Base-by-base conservation (phyloP, 2,797 vertebrate species). In the Florisuga fusca region DNA sequence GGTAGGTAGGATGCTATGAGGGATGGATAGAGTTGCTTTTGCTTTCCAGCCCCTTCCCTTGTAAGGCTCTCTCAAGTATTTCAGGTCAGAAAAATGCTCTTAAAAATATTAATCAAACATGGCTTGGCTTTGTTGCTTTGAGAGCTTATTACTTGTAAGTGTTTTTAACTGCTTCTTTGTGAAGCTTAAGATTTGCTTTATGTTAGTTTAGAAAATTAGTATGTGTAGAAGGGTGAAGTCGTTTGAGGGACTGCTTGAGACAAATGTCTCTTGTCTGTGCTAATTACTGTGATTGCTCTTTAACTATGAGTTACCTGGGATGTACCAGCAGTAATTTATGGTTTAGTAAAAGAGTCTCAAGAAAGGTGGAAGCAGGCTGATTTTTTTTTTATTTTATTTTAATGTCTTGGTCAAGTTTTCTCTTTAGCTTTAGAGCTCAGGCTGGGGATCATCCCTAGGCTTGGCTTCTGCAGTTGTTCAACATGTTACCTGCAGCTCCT, bases 131-230 rank as follows among this genome's bases (percentile, higher is more conserved):
- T 93, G 68, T 89, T 84, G 53, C 81, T 89, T 31, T 63, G 66
- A 69, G 69, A 86, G 58, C 53, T 84, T 81, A 64, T 23, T 75
- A 31, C 38, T 69, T 94, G 29, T n/a, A n/a, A n/a, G n/a, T 94
- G 59, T 50, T 84, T 93, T 93, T 87, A 94, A 73, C 80, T 33
- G 55, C 67, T 88, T 33, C 54, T 94, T 90, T 92, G 76, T 51
- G 45, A 46, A 89, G 78, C 64, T 86, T 73, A 84, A 61, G 58
- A 50, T 89, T 87, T 74, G 53, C 89, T 90, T 93, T 69, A 29
- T 54, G n/a, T 90, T 76, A 23, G 57, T 90, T 89, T 73, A 82
- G 55, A 76, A 94, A 89, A 82, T 77, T 46, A 90, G 89, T 72
- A 73, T 7, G 2, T 27, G 22, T 78, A 29, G 84, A 84, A 79